phyloP scores from a whole-genome alignment of 1,140 invertebrate genomes.

The Pogonus chalceus region DNA sequence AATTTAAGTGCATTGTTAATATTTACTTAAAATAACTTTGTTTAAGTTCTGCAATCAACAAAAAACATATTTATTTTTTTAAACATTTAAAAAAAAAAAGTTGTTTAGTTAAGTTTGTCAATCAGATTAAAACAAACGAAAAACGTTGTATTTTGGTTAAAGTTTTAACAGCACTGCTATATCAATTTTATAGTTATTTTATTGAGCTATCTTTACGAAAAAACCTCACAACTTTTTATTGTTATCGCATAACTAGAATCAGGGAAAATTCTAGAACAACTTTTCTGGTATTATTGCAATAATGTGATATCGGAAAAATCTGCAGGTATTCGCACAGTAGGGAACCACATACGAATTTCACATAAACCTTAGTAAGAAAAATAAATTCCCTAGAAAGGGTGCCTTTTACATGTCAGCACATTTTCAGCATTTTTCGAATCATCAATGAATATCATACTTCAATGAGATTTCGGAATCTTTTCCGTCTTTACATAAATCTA shows the following conservation, averaged over 20 bases:
- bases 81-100: no score
- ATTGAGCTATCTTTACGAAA: not conserved
- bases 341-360: not conserved
- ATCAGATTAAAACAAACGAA: not conserved
- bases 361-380: not conserved
- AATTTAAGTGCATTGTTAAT: no score
- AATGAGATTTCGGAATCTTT: no score
- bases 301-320: not conserved
- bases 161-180: not conserved
- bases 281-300: not conserved
- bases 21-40: no score
- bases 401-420: not conserved
- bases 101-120: no score
- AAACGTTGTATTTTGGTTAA: not conserved
- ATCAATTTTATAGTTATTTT: not conserved
- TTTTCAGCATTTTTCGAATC: not conserved
- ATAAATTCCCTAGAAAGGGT: constrained; percentile 3
- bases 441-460: no score
- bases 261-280: not conserved
- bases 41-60: no score
- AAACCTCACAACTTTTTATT: not conserved
- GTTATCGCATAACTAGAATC: not conserved
- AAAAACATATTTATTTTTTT: no score
- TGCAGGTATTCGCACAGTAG: not conserved
- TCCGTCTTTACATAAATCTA: no score